Base-by-base conservation (phyloP, 2,797 vertebrate genomes). In the Taenioides sp. region DNA sequence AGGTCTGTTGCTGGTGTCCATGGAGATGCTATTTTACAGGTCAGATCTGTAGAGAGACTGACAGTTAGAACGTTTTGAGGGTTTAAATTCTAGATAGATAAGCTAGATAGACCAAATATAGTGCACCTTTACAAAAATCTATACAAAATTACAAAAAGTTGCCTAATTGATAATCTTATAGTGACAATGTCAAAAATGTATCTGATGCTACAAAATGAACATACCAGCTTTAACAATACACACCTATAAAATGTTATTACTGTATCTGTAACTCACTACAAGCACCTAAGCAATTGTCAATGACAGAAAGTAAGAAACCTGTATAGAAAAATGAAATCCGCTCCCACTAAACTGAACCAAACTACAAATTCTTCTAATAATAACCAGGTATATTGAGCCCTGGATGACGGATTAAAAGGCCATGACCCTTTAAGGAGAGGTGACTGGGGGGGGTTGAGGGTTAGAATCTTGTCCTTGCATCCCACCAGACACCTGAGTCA, bases 401-500 rank as follows among this genome's bases (percentile, higher is more conserved):
- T 86, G 92, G 89, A 86, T 76, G 90, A 92, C 88, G 93, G 94
- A 95, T 95, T 96, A 95, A 95, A 95, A 95, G 90, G 90, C 92
- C 93, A 87, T 84, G 94, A 87, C 91, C 90, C 93, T 93, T 88
- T 91, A 92, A 84, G 70, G 65, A 68, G 54, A 67, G 65, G 54
- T 10, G 37, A 71, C 58, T 7, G 6, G 40, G 67, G 73, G 40
- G 71, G 72, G 57, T 91, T 69, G 80, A 88, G 91, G 93, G 69
- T 86, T 86, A 83, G 88, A 95, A 94, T 96, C 95, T 58, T 72
- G 74, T 88, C 92, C 91, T 92, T 89, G 89, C 92, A 92, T 73
- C 71, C 93, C 92, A 14, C 58, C 92, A 94, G 95, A 95, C 95
- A 98, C 96, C 96, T 98, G 97, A 97, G 94, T 97, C 96, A 98